Evolutionary conservation across 2,888 invertebrate species (phyloP).

Genomic region (Branchipolynoe longqiensis): DNA sequence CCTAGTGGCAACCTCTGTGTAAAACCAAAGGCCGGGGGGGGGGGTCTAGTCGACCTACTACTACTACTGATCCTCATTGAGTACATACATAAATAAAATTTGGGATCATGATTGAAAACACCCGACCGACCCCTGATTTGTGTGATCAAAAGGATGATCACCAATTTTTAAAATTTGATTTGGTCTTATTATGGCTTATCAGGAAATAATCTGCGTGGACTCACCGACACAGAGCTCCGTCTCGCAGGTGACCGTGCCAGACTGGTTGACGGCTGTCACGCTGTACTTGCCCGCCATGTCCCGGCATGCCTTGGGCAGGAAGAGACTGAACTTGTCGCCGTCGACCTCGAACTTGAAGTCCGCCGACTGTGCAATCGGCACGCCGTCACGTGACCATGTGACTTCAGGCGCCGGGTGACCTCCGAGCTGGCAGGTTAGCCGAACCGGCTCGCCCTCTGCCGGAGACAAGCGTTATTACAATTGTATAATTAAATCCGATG

Average conservation of each 20-base stretch:
- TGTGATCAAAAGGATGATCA: not conserved
- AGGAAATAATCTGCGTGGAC: not conserved
- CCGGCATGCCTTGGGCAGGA: slow-evolving; percentile 90
- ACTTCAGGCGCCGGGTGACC: slow-evolving; percentile 63
- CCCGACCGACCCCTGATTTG: too few relatives aligned
- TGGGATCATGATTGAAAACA: too few relatives aligned
- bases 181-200: not conserved
- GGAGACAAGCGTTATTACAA: too few relatives aligned
- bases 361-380: slow-evolving; percentile 50
- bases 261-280: slow-evolving; percentile 93
- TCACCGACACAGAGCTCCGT: slow-evolving; percentile 82
- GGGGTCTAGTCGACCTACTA: too few relatives aligned
- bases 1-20: too few relatives aligned
- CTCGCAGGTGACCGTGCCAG: slow-evolving; percentile 91
- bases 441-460: slow-evolving; percentile 75
- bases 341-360: slow-evolving; percentile 61
- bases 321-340: slow-evolving; percentile 82
- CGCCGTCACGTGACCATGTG: slow-evolving; percentile 61
- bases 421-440: slow-evolving; percentile 87
- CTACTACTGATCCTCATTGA: not conserved
- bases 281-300: slow-evolving; percentile 93
- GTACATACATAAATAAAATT: too few relatives aligned
- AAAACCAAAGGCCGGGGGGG: too few relatives aligned
- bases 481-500: too few relatives aligned
- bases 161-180: not conserved